phyloP scores from a whole-genome alignment of 2,888 invertebrate species.

The Cotesia congregata region DNA sequence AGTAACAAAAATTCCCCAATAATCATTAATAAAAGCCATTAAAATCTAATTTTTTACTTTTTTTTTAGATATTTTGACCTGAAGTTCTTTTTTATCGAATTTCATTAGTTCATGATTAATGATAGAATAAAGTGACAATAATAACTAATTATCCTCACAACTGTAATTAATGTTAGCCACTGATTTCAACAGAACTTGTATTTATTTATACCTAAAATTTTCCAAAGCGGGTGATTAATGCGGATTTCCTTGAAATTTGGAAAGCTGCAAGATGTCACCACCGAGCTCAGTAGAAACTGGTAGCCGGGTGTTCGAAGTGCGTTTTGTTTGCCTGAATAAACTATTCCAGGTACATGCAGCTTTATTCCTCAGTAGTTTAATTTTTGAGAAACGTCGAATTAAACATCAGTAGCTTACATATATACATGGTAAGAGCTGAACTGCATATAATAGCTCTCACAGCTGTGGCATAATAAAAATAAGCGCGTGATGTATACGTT shows the following conservation, averaged over 20 bases:
- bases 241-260: neutral
- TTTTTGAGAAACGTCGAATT: slow-evolving; percentile 27
- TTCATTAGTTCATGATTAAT: too few relatives aligned
- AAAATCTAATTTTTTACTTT: too few relatives aligned
- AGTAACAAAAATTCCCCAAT: too few relatives aligned
- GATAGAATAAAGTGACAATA: too few relatives aligned
- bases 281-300: neutral
- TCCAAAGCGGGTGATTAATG: slow-evolving; percentile 8
- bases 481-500: neutral
- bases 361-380: slow-evolving; percentile 3
- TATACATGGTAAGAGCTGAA: neutral
- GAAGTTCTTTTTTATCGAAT: too few relatives aligned
- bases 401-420: neutral
- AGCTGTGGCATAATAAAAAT: slow-evolving; percentile 13
- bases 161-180: too few relatives aligned
- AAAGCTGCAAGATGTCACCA: neutral
- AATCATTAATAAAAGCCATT: too few relatives aligned
- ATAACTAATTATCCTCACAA: too few relatives aligned
- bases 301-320: neutral
- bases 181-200: neutral
- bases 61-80: too few relatives aligned
- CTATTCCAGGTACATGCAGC: slow-evolving; percentile 28
- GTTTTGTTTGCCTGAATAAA: slow-evolving; percentile 1
- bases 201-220: slow-evolving; percentile 1
- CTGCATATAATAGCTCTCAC: neutral